Base-by-base conservation (phyloP, 2,888 invertebrate genomes). In the Morpho achilles region DNA sequence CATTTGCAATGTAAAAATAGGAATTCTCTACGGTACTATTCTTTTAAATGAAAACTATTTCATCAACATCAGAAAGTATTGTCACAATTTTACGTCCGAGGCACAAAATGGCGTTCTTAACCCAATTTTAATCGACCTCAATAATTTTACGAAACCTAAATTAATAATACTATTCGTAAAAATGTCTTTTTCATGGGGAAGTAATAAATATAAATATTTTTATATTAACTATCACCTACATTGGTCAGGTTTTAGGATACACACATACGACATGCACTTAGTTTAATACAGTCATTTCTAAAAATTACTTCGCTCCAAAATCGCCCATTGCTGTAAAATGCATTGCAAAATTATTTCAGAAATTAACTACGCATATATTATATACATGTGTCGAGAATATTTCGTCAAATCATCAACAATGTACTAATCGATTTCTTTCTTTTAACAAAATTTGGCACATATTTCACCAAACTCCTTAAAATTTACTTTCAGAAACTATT, bases 101-200 rank as follows among this genome's bases (percentile, higher is more conserved):
- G 90, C 90, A 90, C 90, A 84, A 82, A 76, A 78, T 87, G 90
- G 89, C 72, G 83, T 87, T 87, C 75, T 79, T 76, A 89, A 87
- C 84, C 86, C 87, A 85, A 84, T 75, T 78, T 74, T 82, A 80
- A 84, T 82, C 82, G 88, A 87, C 88, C 78, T 83, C 65, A 59
- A 65, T 67, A 54, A 76, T 82, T 84, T 84, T 83, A 84, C 82
- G 83, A 88, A 82, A 76, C 85, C 87, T 88, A 87, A 81, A 87
- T 85, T 89, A 90, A 85, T 89, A 90, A 90, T 90, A 90, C 90
- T 89, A 87, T 89, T 84, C 87, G 90, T 90, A 90, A 90, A 90
- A 89, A 90, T 90, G 90, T 90, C 90, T 90, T 90, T 87, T 84
- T 80, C 73, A 72, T 78, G 79, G 84, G 85, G 80, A 81, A 83